These are phyloP conservation scores for Acrocephalus scirpaceus DNA, from an alignment of 2,797 vertebrate species.

Conservation along the genomic window DNA sequence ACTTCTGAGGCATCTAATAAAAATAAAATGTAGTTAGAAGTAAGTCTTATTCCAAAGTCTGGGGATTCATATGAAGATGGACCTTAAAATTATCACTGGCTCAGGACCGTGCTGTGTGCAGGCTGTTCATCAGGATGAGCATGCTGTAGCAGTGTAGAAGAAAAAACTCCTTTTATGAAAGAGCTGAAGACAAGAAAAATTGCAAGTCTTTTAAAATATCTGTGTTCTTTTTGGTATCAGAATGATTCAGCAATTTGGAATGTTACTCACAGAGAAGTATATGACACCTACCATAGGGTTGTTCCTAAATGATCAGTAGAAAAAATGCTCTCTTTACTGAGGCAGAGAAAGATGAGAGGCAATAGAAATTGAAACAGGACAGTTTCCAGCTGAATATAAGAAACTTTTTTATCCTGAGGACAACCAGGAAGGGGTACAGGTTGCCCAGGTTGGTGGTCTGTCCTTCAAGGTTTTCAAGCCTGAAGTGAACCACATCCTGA, in stretches of 20 bases:
- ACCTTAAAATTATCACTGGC: not conserved
- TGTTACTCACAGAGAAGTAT: not conserved
- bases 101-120: not conserved
- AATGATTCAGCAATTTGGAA: not conserved
- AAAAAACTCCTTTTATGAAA: not conserved
- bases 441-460: not conserved
- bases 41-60: not conserved
- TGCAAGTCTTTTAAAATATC: not conserved
- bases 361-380: not conserved
- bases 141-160: rapidly evolving
- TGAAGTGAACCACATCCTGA: not conserved
- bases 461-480: not conserved
- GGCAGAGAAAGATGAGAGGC: not conserved
- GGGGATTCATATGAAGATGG: not conserved
- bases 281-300: not conserved
- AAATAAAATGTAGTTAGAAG: not conserved
- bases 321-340: not conserved
- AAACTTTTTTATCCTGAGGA: not conserved
- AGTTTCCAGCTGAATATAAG: not conserved
- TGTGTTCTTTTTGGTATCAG: not conserved
- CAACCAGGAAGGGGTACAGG: not conserved
- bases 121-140: not conserved
- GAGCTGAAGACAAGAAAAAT: not conserved
- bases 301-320: not conserved
- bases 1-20: not conserved